Percentiles rank a stretch among this genome's conserved stretches.
Conservation (phyloP, 2,797 vertebrate genomes). For the Sorex maritimensis region DNA sequence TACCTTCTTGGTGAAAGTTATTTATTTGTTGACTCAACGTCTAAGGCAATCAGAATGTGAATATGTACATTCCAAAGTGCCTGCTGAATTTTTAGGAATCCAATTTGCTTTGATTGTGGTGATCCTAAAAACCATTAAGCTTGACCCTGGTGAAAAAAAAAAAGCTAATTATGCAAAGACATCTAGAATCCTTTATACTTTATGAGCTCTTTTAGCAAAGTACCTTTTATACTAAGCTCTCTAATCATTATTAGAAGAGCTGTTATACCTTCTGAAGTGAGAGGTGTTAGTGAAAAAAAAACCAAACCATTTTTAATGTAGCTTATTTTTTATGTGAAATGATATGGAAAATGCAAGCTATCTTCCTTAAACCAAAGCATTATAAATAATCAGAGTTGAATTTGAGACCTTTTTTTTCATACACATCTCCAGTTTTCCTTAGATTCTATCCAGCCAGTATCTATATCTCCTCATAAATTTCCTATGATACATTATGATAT, state of each 20-base stretch:
- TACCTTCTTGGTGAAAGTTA: conserved; percentile 29
- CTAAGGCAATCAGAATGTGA: conserved; percentile 36
- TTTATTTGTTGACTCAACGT: conserved; percentile 38
- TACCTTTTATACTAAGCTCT: conserved; percentile 36
- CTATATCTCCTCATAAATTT: conserved; percentile 37
- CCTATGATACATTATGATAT: background rate
- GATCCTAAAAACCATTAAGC: conserved; percentile 63
- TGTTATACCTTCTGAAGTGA: background rate
- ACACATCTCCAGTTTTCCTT: background rate
- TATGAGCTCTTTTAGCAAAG: conserved; percentile 66
- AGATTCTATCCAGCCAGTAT: background rate
- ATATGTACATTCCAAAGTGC: conserved; percentile 55
- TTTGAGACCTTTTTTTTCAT: background rate
- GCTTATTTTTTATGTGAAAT: conserved; percentile 16
- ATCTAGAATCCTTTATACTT: conserved; percentile 50
- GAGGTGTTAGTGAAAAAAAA: background rate
- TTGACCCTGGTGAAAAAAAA: conserved; percentile 67
- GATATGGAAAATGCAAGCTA: background rate
- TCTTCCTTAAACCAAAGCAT: conserved; percentile 38
- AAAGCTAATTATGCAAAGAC: conserved; percentile 45
- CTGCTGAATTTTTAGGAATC: conserved; percentile 56
- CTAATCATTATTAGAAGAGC: conserved; percentile 55
- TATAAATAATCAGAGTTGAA: conserved; percentile 40
- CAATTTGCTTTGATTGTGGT: conserved; percentile 68
- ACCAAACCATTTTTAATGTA: conserved; percentile 40